Evolutionary conservation across 2,888 invertebrate genomes (phyloP).

Genomic region (Synergus japonicus): DNA sequence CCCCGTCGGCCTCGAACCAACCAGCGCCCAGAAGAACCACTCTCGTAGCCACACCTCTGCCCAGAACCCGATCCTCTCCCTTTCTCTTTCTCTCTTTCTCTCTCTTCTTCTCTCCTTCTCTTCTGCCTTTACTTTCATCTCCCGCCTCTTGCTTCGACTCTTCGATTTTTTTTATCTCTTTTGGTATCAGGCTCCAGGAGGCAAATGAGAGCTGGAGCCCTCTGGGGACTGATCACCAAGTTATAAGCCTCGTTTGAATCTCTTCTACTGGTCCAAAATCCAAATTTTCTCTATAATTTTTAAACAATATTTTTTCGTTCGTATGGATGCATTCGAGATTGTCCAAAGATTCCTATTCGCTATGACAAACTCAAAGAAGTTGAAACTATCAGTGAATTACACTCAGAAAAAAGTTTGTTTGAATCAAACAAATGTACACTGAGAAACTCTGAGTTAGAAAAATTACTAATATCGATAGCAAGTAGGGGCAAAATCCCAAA

Average conservation of each 20-base stretch:
- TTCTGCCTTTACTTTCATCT: slow-evolving; percentile 47
- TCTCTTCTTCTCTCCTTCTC: slow-evolving; percentile 50
- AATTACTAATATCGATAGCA: no score
- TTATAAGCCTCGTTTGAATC: slow-evolving; percentile 12
- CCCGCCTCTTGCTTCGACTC: slow-evolving; percentile 45
- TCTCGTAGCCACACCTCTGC: slow-evolving; percentile 75
- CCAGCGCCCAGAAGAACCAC: slow-evolving; percentile 74
- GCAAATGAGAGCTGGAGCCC: slow-evolving; percentile 73
- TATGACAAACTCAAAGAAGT: no score
- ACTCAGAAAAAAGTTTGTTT: no score
- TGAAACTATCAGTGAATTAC: no score
- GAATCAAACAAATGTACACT: no score
- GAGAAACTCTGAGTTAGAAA: no score
- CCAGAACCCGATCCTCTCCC: slow-evolving; percentile 64
- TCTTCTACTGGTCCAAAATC: background rate
- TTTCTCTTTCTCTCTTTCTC: slow-evolving; percentile 49
- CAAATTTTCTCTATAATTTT: background rate
- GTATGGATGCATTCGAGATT: background rate
- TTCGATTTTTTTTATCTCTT: slow-evolving; percentile 44
- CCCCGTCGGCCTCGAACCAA: slow-evolving; percentile 74
- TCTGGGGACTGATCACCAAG: slow-evolving; percentile 61
- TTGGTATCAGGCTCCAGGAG: slow-evolving; percentile 54
- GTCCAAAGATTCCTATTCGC: background rate
- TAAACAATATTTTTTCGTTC: background rate
- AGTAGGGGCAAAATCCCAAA: no score